A percentile compares a stretch with the other conserved stretches of the same genome.
phyloP scores from a whole-genome alignment of 2,888 invertebrate species.

The Onthophagus sagittarius region DNA sequence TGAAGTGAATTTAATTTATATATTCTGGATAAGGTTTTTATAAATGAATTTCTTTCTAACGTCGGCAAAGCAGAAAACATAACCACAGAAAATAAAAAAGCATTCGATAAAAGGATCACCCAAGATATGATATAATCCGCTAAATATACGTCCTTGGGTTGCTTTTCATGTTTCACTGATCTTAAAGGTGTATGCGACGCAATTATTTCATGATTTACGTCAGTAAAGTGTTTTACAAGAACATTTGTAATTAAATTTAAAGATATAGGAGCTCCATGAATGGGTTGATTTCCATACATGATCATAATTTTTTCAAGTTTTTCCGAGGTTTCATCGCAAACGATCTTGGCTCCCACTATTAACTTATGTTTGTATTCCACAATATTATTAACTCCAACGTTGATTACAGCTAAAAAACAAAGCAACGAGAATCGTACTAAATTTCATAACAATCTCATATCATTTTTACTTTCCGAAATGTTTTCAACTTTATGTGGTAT shows the following conservation, averaged over 20 bases:
- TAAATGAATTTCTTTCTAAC: slow-evolving; percentile 57
- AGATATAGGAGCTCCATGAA: slow-evolving; percentile 53
- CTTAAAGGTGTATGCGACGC: slow-evolving; percentile 42
- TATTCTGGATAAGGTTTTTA: slow-evolving; percentile 67
- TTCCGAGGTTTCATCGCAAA: slow-evolving; percentile 16
- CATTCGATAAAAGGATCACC: slow-evolving; percentile 43
- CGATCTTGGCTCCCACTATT: slow-evolving; percentile 52
- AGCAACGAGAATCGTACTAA: no score
- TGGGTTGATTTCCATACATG: slow-evolving; percentile 50
- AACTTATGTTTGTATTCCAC: slow-evolving; percentile 49
- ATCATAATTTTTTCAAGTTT: slow-evolving; percentile 30
- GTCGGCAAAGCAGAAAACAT: slow-evolving; percentile 54
- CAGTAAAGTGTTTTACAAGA: slow-evolving; percentile 43
- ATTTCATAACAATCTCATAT: background rate
- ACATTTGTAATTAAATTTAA: slow-evolving; percentile 52
- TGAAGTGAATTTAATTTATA: slow-evolving; percentile 57
- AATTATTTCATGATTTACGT: slow-evolving; percentile 40
- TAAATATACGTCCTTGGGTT: slow-evolving; percentile 32
- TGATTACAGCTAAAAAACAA: slow-evolving; percentile 44
- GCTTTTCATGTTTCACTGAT: slow-evolving; percentile 22
- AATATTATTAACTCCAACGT: slow-evolving; percentile 44
- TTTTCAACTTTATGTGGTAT: slow-evolving; percentile 12
- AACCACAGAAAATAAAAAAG: slow-evolving; percentile 25
- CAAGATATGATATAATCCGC: slow-evolving; percentile 39
- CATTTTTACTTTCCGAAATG: slow-evolving; percentile 22